Conservation (phyloP, 1,140 invertebrate genomes). For the Panonychus citri region DNA sequence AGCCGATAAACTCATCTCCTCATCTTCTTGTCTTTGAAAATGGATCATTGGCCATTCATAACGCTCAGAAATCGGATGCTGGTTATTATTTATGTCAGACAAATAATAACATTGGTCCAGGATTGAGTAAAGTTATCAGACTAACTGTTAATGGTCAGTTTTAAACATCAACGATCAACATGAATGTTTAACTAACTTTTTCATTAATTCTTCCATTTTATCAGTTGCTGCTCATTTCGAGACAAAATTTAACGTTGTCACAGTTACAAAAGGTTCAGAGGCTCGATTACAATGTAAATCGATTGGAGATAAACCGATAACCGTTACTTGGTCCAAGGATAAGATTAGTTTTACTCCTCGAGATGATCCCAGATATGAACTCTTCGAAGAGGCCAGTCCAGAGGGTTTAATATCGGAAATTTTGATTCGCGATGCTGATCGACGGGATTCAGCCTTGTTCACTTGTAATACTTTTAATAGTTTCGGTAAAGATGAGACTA, state of each 20-base stretch:
- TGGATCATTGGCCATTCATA: conserved; percentile 27
- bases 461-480: conserved; percentile 24
- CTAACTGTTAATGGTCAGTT: conserved; percentile 29
- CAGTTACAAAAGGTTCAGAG: conserved; percentile 18
- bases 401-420: neutral
- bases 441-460: conserved; percentile 25
- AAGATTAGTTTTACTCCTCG: conserved; percentile 7
- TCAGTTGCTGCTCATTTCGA: conserved; percentile 17
- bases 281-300: conserved; percentile 24
- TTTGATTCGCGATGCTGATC: conserved; percentile 30
- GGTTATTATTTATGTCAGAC: conserved; percentile 60
- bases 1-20: conserved; percentile 15
- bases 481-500: conserved; percentile 43
- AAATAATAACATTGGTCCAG: conserved; percentile 74
- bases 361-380: neutral
- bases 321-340: conserved; percentile 21
- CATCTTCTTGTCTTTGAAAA: conserved; percentile 23
- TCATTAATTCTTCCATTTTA: neutral
- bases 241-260: conserved; percentile 15
- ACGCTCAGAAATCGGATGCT: conserved; percentile 24
- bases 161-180: neutral
- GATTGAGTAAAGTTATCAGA: conserved; percentile 36
- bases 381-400: neutral
- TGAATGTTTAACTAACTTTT: neutral
- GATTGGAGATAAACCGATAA: conserved; percentile 22